Base-by-base conservation (phyloP, 2,113 vertebrate genomes). In the Dermatemys mawii region DNA sequence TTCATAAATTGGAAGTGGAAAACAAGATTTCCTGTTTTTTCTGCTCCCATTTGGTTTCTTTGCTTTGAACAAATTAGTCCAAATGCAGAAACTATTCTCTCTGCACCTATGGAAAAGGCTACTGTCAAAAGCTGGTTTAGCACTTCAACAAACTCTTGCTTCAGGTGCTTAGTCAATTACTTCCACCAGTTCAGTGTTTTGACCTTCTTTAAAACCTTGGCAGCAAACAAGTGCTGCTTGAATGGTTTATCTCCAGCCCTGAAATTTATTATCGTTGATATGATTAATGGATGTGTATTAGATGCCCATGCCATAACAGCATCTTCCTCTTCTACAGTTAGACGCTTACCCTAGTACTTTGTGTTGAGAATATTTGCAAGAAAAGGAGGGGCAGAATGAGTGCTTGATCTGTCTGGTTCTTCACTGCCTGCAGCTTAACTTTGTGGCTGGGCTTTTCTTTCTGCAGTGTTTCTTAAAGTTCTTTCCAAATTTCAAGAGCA, bases 1-100 rank as follows among this genome's bases (percentile, higher is more conserved):
- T 91, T 92, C 94, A 44, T 92, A 70, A 90, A 50, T 29, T 88
- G 50, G 54, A 88, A 90, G 60, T 82, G 67, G 21, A 81, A 55
- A 78, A 35, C 1, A 91, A 87, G 70, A 87, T 94, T 91, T 91
- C 75, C 78, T 7, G 27, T 32, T 79, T 75, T 84, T 14, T 50
- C 86, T 35, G 44, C 46, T 90, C 88, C 13, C 35, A 80, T 53
- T 89, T 80, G 2, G 2, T 63, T 95, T 93, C 84, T 95, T 67
- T 95, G 32, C 7, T 2, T n/a, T 70, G 81, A 91, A 78, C 49
- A 86, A 83, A 76, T 14, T 86, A 38, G 82, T 86, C 78, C 7
- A 83, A 70, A 38, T 38, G 63, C 21, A 70, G 63, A 70, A n/a
- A 70, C 38, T 70, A 21, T 70, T 70, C 63, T 70, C 63, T 70